Conservation (phyloP, 53 echinoderm and acorn worm genomes). For the Echinarachnius parma region DNA sequence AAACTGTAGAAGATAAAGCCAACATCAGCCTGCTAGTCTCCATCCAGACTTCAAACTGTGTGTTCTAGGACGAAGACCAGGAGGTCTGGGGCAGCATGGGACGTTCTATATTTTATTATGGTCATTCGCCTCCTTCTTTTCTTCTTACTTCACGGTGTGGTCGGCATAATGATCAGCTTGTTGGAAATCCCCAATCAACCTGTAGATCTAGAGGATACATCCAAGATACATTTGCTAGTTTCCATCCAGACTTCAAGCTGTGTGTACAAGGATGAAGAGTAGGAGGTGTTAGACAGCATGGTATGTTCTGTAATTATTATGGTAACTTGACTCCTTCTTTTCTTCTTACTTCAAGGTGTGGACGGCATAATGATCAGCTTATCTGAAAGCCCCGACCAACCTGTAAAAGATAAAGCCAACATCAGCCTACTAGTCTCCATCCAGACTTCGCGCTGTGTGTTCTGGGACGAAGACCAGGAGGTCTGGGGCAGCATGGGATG, state of each 20-base stretch:
- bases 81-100: constrained; percentile 56
- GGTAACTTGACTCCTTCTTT: no score
- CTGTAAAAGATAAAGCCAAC: not conserved
- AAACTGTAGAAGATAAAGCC: not conserved
- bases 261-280: constrained; percentile 66
- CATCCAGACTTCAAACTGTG: constrained; percentile 42
- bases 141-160: not conserved
- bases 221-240: constrained; percentile 18
- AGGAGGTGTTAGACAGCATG: constrained; percentile 50
- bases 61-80: constrained; percentile 68
- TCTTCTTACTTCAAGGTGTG: not conserved
- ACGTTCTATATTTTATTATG: no score
- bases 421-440: constrained; percentile 45
- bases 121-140: no score
- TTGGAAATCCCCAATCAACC: constrained; percentile 3
- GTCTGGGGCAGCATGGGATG: constrained; percentile 61
- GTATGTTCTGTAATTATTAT: no score
- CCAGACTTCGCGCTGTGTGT: constrained; percentile 47
- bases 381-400: constrained; percentile 4
- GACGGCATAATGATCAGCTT: constrained; percentile 1
- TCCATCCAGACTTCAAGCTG: constrained; percentile 49
- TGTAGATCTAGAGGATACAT: not conserved
- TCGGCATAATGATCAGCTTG: not conserved
- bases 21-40: constrained; percentile 36
- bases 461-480: constrained; percentile 67